Base-by-base conservation (phyloP, 1,140 invertebrate genomes). In the Atta texana region DNA sequence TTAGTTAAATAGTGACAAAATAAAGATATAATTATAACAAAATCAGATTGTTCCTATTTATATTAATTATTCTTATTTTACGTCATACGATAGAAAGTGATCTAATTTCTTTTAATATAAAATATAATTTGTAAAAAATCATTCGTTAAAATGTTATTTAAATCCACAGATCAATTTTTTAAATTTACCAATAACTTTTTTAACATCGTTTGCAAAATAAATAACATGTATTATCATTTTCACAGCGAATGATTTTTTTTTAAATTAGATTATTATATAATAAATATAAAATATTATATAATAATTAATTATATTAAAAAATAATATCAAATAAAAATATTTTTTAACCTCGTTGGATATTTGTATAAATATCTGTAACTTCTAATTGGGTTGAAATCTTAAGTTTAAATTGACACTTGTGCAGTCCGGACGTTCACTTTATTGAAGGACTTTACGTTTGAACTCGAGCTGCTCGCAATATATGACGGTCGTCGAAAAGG, bases 301-400 rank as follows among this genome's bases (percentile, higher is more conserved):
- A 44, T 44, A 44, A 44, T 10, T 44, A 44, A 44, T 44, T 44
- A 44, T 44, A 44, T 10, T 44, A 44, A 53, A 6, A 53, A 18
- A 53, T 10, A 44, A 12, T 10, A 10, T 44, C 6, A 39, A 8
- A 34, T 44, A 44, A 2, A 57, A 16, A 24, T 21, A 16, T 39
- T 77, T 53, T 49, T 44, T 44, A 44, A 4, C 16, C 12, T 64
- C 10, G 18, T 10, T 24, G 18, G 14, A 53, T 51, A 51, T 76
- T 10, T 74, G 18, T 18, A 44, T 21, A 39, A 6, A 18, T 18
- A 7, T 16, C 39, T 2, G 39, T 44, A 66, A 80, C 44, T 55
- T 51, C n/a, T 49, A 55, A 80, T 69, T 69, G 66, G 14, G n/a
- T 57, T 55, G 18, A 31, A 81, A 71, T 71, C 31, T 81, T 16